Evolutionary conservation across 1,140 invertebrate species (phyloP), one percentile per base, ranked within the genome.

Genomic region (Lepidotrigona ventralis): DNA sequence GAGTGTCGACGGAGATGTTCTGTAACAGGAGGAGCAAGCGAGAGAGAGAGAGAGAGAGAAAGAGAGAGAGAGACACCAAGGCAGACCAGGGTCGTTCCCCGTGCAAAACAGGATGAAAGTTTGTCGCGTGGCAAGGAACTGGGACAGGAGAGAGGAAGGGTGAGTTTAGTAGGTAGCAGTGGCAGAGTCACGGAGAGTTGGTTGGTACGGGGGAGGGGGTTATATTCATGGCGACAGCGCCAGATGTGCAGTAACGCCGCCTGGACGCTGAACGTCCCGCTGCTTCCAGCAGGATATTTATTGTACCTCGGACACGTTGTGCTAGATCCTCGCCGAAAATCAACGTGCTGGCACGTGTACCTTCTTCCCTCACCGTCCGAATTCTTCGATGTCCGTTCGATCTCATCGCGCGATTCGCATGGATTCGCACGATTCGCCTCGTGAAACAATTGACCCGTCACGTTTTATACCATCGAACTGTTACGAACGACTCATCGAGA

Each of bases 221-320:
- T 91, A 91, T 91, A 91, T 91, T 91, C 90, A 91, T 91, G 89
- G 89, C 89, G 90, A 91, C 90, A 91, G 89, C 90, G 79, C 89
- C 90, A 91, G 90, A 90, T 91, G 90, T 91, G 89, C 90, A 86
- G 88, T 84, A 89, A 88, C 89, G 86, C 75, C 76, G 85, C 84
- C 58, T 88, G 92, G 91, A 92, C 92, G 91, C 88, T 93, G 79
- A 91, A 90, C 91, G 91, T 92, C 90, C 88, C 86, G 79, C 78
- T 87, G 86, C 84, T 88, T 90, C 85, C 84, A 89, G 54, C 71
- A 71, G 81, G 88, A 91, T 91, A 91, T 91, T 91, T 91, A 90
- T 91, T 70, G 88, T 88, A 76, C 85, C 85, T 90, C 74, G 86
- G 86, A 90, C 90, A 86, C 81, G 80, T 84, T 88, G 39, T 46